A percentile compares a stretch with the other conserved stretches of the same genome.
Evolutionary conservation across 2,113 vertebrate species (phyloP).

Genomic region (Sturnus vulgaris): DNA sequence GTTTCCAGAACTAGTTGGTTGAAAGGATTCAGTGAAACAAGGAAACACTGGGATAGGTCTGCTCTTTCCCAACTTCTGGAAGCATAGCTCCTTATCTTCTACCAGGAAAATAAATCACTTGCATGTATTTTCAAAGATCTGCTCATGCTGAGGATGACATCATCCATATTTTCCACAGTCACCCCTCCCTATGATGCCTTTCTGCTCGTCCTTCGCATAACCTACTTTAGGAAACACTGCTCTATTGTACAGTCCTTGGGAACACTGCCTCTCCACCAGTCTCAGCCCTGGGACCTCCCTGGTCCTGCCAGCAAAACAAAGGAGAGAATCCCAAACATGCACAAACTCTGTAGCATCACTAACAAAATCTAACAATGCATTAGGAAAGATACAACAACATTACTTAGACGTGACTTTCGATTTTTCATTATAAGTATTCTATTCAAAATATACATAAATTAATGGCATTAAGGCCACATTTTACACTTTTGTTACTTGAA

Average conservation of each 20-base stretch:
- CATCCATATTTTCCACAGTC: constrained; percentile 9
- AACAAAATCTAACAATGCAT: background rate
- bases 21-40: background rate
- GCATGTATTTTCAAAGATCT: background rate
- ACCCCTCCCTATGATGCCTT: constrained; percentile 12
- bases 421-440: background rate
- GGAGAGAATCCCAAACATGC: background rate
- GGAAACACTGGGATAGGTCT: background rate
- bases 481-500: background rate
- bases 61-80: background rate
- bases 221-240: constrained; percentile 53
- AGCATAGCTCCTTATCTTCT: background rate
- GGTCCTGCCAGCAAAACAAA: constrained; percentile 14
- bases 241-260: constrained; percentile 44
- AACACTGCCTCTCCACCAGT: background rate
- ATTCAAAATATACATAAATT: background rate
- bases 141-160: constrained; percentile 18
- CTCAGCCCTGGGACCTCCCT: background rate
- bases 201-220: constrained; percentile 30
- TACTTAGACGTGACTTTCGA: background rate
- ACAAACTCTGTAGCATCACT: background rate
- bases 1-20: background rate
- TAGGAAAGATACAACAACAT: background rate
- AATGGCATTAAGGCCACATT: background rate
- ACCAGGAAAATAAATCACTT: background rate